Base-by-base conservation (phyloP, 2,797 vertebrate genomes). In the Calcarius lapponicus region DNA sequence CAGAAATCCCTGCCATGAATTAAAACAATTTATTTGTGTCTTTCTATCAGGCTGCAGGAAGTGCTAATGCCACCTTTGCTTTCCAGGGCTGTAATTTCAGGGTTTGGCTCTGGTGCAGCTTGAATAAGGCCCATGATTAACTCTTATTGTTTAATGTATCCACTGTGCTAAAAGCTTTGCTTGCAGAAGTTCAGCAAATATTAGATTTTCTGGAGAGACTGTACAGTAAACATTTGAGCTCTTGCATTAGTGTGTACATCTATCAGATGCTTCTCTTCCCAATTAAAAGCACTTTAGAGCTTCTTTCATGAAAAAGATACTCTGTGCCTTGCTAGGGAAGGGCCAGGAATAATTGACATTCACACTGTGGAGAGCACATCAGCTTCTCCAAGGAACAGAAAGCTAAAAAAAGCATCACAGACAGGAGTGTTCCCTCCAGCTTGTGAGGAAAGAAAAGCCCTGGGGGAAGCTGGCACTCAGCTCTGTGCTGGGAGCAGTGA, bases 101-200 rank as follows among this genome's bases (percentile, higher is more conserved):
- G 32, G 71, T 83, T 60, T 81, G 18, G 70, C 79, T 48, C 51
- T n/a, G 67, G 62, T 70, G 87, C 78, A 90, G 90, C 91, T 90
- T 92, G 92, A 73, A 83, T 24, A 71, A 43, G 61, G 51, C 64
- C 96, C 93, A 75, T 86, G 53, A 88, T 95, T 96, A 95, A 86
- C 72, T 97, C 93, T 75, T 69, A 65, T 67, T 94, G 48, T 89
- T 86, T 87, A 95, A 97, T 87, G 78, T 58, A 88, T 86, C 66
- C 38, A 54, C 84, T 92, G 79, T 79, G 75, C 58, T 95, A 42
- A 93, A 88, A 95, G 83, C 34, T 29, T 57, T 76, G 91, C 88
- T 82, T 75, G 78, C 62, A 82, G 74, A 96, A 96, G 95, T 97
- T 97, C 92, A 85, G 34, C 75, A 93, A 97, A 97, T 96, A 87